Evolutionary conservation across 2,113 vertebrate species (phyloP).

Genomic region (Megaceryle torquata): DNA sequence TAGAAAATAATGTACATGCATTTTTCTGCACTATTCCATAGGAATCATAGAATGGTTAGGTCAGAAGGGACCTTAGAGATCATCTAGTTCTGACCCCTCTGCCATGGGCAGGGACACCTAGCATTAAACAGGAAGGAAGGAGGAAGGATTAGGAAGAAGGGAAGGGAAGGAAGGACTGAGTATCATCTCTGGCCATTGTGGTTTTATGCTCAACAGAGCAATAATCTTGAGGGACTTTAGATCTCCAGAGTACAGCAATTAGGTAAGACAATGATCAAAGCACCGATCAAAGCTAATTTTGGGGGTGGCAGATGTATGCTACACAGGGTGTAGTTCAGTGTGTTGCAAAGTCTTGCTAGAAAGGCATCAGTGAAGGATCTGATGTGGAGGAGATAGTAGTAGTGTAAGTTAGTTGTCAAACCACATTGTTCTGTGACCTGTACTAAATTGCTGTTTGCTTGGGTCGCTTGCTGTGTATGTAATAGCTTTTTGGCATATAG

Average conservation of each 20-base stretch:
- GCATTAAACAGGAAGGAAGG: too few species aligned
- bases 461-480: not conserved
- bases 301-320: not conserved
- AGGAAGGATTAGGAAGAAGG: too few species aligned
- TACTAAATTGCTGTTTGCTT: not conserved
- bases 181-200: not conserved
- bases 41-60: not conserved
- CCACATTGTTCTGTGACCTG: not conserved
- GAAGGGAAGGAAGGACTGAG: too few species aligned
- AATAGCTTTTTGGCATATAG: not conserved
- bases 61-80: too few species aligned
- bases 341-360: not conserved
- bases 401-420: not conserved
- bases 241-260: not conserved
- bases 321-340: not conserved
- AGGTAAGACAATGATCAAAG: not conserved
- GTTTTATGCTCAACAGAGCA: not conserved
- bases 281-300: not conserved
- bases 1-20: not conserved
- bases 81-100: too few species aligned
- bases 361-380: not conserved
- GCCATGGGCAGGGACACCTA: too few species aligned
- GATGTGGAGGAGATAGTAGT: not conserved
- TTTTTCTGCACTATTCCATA: not conserved
- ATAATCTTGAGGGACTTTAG: not conserved